Conservation (phyloP, 1,140 invertebrate genomes). For the Pteromalus puparum region DNA sequence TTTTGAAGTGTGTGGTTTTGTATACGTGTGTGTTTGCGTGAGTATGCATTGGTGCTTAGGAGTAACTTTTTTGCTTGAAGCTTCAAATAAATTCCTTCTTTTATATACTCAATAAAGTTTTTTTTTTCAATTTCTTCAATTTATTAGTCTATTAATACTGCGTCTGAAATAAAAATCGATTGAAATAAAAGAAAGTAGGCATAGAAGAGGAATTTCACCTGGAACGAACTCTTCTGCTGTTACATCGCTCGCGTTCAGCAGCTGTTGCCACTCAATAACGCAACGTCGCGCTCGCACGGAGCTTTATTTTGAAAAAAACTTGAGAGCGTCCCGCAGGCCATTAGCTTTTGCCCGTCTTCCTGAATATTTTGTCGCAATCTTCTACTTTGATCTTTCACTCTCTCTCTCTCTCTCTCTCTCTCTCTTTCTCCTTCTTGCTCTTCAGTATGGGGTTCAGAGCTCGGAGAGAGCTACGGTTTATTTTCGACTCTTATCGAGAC, state of each 20-base stretch:
- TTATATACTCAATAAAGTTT: not conserved
- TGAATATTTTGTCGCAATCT: constrained; percentile 28
- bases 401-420: constrained; percentile 5
- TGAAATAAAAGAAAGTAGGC: no score
- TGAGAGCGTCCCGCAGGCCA: not conserved
- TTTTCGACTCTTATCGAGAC: constrained; percentile 48
- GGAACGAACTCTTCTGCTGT: not conserved
- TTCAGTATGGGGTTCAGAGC: not conserved
- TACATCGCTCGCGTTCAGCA: not conserved
- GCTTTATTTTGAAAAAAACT: constrained; percentile 8
- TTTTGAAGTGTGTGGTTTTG: not conserved
- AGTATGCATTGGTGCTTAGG: not conserved
- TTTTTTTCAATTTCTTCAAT: no score
- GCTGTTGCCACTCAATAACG: constrained; percentile 1
- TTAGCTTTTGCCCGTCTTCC: not conserved
- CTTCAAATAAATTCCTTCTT: not conserved
- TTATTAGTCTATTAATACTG: no score
- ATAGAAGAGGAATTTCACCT: not conserved
- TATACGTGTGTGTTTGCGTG: not conserved
- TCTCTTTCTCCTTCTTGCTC: not conserved
- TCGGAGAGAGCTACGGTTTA: constrained; percentile 22
- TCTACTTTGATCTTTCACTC: constrained; percentile 15
- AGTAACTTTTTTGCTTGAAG: constrained; percentile 23
- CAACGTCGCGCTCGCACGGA: not conserved
- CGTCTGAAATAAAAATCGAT: no score